Conservation (phyloP, 2,888 invertebrate species). For the Parapristionchus giblindavisi region DNA sequence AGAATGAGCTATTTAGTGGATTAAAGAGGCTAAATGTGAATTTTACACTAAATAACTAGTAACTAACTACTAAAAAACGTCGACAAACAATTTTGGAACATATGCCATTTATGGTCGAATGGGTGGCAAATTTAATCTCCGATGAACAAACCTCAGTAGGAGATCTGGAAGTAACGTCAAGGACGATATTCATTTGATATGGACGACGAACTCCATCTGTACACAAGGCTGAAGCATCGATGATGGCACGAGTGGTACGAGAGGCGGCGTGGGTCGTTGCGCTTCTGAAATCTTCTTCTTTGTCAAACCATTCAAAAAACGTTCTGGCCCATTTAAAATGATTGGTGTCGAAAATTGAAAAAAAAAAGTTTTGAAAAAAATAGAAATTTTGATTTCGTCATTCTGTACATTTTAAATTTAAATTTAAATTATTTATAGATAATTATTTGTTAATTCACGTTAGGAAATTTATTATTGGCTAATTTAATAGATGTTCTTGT, state of each 20-base stretch:
- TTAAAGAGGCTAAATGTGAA: no score
- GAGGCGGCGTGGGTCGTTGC: conserved; percentile 46
- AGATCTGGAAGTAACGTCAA: conserved; percentile 60
- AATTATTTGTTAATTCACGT: no score
- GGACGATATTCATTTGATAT: conserved; percentile 58
- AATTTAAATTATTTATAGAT: no score
- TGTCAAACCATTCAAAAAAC: not conserved
- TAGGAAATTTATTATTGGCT: no score
- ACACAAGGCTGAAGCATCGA: conserved; percentile 53
- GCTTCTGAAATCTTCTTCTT: conserved; percentile 22
- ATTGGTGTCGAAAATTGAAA: no score
- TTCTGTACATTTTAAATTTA: not conserved
- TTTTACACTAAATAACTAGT: no score
- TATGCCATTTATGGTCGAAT: no score
- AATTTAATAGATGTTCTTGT: no score
- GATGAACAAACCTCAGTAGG: conserved; percentile 42
- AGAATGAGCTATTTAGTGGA: not conserved
- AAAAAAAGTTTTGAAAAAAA: not conserved
- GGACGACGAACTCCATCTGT: conserved; percentile 61
- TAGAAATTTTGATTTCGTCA: not conserved
- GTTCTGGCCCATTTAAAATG: no score
- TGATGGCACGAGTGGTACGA: conserved; percentile 58
- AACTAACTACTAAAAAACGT: no score
- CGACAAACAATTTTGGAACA: no score
- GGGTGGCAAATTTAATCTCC: not conserved